A percentile compares a stretch with the other conserved stretches of the same genome.
Conservation (phyloP, 2,888 invertebrate genomes). For the Cerastis rubricosa region DNA sequence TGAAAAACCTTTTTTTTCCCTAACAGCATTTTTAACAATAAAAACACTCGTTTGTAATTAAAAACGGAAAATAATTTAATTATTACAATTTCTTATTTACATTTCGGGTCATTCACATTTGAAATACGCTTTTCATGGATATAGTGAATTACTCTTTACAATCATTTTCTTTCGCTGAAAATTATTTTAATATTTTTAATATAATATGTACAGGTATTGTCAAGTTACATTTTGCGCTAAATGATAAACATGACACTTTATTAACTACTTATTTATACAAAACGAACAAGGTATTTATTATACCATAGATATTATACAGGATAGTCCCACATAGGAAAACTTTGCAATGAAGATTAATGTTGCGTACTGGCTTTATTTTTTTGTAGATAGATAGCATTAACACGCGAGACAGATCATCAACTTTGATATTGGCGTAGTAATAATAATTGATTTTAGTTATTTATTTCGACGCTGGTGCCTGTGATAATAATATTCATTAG, state of each 20-base stretch:
- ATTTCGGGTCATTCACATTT: constrained; percentile 33
- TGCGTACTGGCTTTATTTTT: neutral
- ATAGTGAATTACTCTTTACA: constrained; percentile 18
- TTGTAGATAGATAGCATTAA: neutral
- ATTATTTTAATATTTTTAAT: constrained; percentile 3
- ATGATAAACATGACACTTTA: constrained; percentile 23
- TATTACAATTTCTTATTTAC: constrained; percentile 54
- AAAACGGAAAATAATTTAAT: constrained; percentile 48
- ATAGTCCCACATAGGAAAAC: neutral
- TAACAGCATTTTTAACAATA: constrained; percentile 16
- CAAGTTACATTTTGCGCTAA: constrained; percentile 32
- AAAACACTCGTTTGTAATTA: constrained; percentile 21
- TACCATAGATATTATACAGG: constrained; percentile 3
- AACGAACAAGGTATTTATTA: neutral
- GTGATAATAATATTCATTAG: neutral
- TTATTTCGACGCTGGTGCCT: neutral
- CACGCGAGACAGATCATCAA: constrained; percentile 13
- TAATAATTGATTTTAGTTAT: neutral
- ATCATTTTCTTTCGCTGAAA: constrained; percentile 6
- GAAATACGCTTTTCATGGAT: constrained; percentile 23
- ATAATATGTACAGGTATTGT: constrained; percentile 60
- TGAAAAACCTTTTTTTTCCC: neutral
- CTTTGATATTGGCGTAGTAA: constrained; percentile 38
- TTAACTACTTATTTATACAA: constrained; percentile 37
- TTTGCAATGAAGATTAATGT: constrained; percentile 5